phyloP scores from a whole-genome alignment of 53 echinoderm and acorn worm species.

The Holothuria scabra region DNA sequence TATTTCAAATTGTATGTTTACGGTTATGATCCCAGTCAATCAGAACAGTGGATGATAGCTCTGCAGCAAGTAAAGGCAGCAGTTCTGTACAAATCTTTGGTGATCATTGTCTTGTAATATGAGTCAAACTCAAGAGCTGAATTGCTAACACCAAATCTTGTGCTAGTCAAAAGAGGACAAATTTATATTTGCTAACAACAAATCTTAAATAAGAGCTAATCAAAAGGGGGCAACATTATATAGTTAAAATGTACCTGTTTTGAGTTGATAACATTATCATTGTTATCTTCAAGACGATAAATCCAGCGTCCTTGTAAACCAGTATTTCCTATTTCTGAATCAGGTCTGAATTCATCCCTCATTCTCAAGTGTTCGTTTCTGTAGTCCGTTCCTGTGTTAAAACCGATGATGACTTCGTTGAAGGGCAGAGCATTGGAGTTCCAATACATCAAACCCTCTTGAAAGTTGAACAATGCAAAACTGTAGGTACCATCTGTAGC shows the following conservation, averaged over 20 bases:
- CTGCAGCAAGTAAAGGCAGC: too few species aligned
- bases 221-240: too few species aligned
- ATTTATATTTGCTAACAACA: too few species aligned
- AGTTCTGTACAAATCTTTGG: too few species aligned
- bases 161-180: too few species aligned
- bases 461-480: conserved; percentile 84
- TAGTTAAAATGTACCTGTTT: conserved; percentile 59
- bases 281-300: conserved; percentile 80
- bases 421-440: conserved; percentile 63
- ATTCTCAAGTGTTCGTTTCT: conserved; percentile 58
- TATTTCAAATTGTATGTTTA: too few species aligned
- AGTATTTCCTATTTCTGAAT: conserved; percentile 65
- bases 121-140: too few species aligned
- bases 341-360: conserved; percentile 67
- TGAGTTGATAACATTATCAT: conserved; percentile 67
- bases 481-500: conserved; percentile 84
- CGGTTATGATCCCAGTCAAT: too few species aligned
- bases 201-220: too few species aligned
- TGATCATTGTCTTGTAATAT: too few species aligned
- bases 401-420: conserved; percentile 86
- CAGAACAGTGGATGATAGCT: too few species aligned
- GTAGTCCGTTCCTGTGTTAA: conserved; percentile 64
- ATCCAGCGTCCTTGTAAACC: conserved; percentile 83
- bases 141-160: too few species aligned
- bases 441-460: conserved; percentile 82